Conservation (phyloP, 1,140 invertebrate genomes). For the Zaprionus capensis region DNA sequence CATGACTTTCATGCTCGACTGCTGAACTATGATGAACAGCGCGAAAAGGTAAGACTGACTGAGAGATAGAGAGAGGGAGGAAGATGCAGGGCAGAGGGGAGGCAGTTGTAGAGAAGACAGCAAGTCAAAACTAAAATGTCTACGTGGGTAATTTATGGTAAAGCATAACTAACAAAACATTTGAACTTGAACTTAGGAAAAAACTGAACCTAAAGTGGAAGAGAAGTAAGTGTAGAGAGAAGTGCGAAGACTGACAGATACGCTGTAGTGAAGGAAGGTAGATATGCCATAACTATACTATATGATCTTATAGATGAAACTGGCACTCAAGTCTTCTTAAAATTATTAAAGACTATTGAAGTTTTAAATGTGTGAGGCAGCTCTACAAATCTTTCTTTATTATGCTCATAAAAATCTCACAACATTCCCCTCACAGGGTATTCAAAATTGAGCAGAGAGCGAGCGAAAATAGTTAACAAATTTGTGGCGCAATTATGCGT, state of each 20-base stretch:
- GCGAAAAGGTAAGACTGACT: constrained; percentile 46
- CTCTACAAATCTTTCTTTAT: no score
- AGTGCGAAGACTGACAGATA: background rate
- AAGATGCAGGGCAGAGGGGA: background rate
- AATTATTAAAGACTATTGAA: no score
- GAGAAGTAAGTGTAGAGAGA: background rate
- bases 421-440: constrained; percentile 14
- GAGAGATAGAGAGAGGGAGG: background rate
- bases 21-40: constrained; percentile 61
- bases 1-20: constrained; percentile 80
- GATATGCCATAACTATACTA: no score
- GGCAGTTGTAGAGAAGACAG: constrained; percentile 9
- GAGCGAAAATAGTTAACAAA: constrained; percentile 71
- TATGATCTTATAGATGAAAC: background rate
- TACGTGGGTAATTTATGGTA: constrained; percentile 44
- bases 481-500: constrained; percentile 78
- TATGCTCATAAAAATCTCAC: no score
- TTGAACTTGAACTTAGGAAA: constrained; percentile 47
- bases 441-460: constrained; percentile 8
- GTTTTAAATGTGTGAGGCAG: no score
- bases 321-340: no score
- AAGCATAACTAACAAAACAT: constrained; percentile 46
- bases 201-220: constrained; percentile 39
- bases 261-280: background rate
- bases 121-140: constrained; percentile 40